Evolutionary conservation across 1,140 invertebrate species (phyloP).

Genomic region (Saxidomus purpurata): DNA sequence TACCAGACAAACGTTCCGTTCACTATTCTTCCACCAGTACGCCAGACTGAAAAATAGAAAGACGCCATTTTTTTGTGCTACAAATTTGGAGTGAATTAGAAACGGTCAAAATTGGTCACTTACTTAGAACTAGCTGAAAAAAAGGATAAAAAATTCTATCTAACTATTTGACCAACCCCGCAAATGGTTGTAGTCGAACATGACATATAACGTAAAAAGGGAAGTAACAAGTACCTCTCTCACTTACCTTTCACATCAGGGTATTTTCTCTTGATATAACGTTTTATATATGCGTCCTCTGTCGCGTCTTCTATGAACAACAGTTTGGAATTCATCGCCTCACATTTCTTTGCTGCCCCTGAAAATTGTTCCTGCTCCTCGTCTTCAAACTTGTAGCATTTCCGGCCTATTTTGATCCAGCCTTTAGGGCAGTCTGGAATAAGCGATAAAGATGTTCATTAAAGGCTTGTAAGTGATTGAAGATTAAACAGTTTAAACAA

Average conservation of each 20-base stretch:
- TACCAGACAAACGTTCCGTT: constrained; percentile 79
- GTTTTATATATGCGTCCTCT: constrained; percentile 79
- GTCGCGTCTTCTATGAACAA: constrained; percentile 75
- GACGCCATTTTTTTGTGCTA: too few species aligned
- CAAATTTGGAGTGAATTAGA: too few species aligned
- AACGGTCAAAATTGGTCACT: too few species aligned
- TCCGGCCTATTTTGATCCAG: constrained; percentile 74
- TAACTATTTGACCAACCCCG: too few species aligned
- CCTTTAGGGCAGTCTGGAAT: constrained; percentile 75
- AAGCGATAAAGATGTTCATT: background rate
- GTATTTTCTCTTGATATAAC: constrained; percentile 70
- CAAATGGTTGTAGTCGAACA: too few species aligned
- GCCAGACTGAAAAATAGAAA: constrained; percentile 71
- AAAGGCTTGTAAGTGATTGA: too few species aligned
- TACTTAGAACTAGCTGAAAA: too few species aligned
- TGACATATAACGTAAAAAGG: background rate
- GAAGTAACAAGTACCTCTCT: background rate
- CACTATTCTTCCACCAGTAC: constrained; percentile 75
- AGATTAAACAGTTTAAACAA: too few species aligned
- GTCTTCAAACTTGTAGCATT: constrained; percentile 80
- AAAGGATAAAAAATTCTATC: too few species aligned
- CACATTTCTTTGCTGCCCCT: constrained; percentile 74
- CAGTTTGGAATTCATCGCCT: constrained; percentile 72
- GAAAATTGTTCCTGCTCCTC: constrained; percentile 74
- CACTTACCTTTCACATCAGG: constrained; percentile 61